Evolutionary conservation across 2,797 vertebrate genomes (phyloP), one percentile per base, ranked within the genome.

Genomic region (Eulemur coronatus): DNA sequence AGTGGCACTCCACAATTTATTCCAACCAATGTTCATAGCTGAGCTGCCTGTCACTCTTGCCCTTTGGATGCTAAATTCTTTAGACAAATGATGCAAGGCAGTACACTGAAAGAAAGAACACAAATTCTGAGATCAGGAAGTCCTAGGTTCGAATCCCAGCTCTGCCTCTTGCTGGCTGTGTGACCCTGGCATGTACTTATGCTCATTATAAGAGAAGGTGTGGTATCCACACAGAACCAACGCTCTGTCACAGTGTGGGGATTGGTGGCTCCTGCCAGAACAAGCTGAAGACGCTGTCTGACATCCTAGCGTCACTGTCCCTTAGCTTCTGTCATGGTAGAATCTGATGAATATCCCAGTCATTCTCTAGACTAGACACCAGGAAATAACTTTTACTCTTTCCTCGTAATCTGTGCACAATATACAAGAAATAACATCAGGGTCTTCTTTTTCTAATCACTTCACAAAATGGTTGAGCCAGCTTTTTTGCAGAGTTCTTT

Each of bases 401-500:
- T n/a, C 93, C 59, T 69, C 11, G 11, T 5, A 87, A 26, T 75
- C 7, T 87, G 43, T 82, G 33, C 38, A 65, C 8, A 61, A 43
- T 11, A 57, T 2, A 95, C 20, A 75, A 81, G 38, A 84, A 84
- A 35, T 35, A 50, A 43, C 9, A 65, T 4, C 38, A 14, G 72
- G 9, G 24, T 59, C 88, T 69, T 69, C 50, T 17, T 73, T 65
- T 50, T 46, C 67, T 61, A 28, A n/a, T 52, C 50, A 70, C 22
- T n/a, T 80, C 91, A 91, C 17, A 52, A 69, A 96, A 89, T 15
- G 28, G 30, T 14, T 14, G 38, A 52, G 46, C 13, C n/a, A 91
- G 67, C 11, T 90, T 67, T 80, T 67, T 20, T 69, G 4, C n/a
- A 59, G 30, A 15, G n/a, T 72, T 75, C 52, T 76, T 91, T 38